Base-by-base conservation (phyloP, 1,140 invertebrate genomes). In the Akabosia matsudoensis region DNA sequence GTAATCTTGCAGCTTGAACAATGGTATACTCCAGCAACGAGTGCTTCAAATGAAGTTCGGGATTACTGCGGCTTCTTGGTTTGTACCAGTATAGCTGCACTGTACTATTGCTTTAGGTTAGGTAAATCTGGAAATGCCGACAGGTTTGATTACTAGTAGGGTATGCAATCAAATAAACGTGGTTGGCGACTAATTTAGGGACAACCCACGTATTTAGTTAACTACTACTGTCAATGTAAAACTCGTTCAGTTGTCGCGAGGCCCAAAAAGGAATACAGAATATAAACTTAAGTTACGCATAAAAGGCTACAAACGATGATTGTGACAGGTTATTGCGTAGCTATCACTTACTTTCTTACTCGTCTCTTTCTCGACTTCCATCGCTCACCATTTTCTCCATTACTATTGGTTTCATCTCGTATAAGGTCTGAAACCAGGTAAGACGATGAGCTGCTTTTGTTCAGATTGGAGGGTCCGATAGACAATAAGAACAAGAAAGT, bases 211-310 rank as follows among this genome's bases (percentile, higher is more conserved):
- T n/a, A n/a, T n/a, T n/a, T n/a, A n/a, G n/a, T n/a, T n/a, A n/a
- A n/a, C n/a, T n/a, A n/a, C n/a, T n/a, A n/a, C n/a, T n/a, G n/a
- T n/a, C n/a, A n/a, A n/a, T n/a, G n/a, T n/a, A n/a, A n/a, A n/a
- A n/a, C n/a, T n/a, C n/a, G n/a, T n/a, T n/a, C n/a, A n/a, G 14
- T 61, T 7, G 26, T 10, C 61, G 31, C 61, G 31, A 28, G 28
- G 28, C 13, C 4, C 14, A 24, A 61, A 3, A 61, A 16, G 54
- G 13, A n/a, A 61, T 24, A 61, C 13, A 22, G 54, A 7, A 67
- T 67, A n/a, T 67, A n/a, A 10, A 67, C 61, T 67, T 67, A 30
- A 67, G 61, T 67, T 67, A 67, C 26, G 61, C 61, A 67, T 67
- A 67, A 67, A 67, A 67, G 61, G 61, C 10, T n/a, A 67, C 28